phyloP scores from a whole-genome alignment of 37 sponge, comb jelly and placozoan species.

The Aplysina aerophoba region DNA sequence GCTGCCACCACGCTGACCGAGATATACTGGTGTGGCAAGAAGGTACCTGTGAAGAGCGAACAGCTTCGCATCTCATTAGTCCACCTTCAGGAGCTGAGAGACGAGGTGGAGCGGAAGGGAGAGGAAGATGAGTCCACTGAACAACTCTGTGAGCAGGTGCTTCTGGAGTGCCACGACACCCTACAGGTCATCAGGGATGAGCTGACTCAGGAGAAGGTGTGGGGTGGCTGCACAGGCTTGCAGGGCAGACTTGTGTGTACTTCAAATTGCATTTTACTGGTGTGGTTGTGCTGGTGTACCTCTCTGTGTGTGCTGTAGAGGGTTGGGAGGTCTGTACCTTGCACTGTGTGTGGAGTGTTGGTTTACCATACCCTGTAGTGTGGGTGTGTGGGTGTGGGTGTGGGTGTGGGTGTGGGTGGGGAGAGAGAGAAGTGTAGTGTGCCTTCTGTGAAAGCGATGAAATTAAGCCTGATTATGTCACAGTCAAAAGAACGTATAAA shows the following conservation, averaged over 20 bases:
- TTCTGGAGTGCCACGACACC: conserved; percentile 89
- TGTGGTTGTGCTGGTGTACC: too few species aligned
- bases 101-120: conserved; percentile 55
- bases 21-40: conserved; percentile 84
- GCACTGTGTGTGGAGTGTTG: conserved; percentile 22
- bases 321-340: too few species aligned
- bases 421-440: too few species aligned
- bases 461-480: too few species aligned
- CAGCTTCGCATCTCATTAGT: conserved; percentile 74
- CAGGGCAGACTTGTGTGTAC: too few species aligned
- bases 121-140: conserved; percentile 52
- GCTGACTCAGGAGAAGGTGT: conserved; percentile 68
- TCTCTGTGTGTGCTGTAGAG: too few species aligned
- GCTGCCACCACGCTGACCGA: conserved; percentile 87
- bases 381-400: conserved; percentile 34
- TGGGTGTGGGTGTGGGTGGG: conserved; percentile 45
- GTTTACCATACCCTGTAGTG: too few species aligned
- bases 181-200: conserved; percentile 85
- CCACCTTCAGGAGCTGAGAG: conserved; percentile 68
- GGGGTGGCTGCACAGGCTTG: too few species aligned
- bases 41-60: conserved; percentile 79
- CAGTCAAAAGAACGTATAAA: too few species aligned
- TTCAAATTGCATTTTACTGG: too few species aligned
- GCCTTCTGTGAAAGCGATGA: too few species aligned
- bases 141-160: conserved; percentile 83